Base-by-base conservation (phyloP, 2,888 invertebrate genomes). In the Gastracanthus pulcherrimus region DNA sequence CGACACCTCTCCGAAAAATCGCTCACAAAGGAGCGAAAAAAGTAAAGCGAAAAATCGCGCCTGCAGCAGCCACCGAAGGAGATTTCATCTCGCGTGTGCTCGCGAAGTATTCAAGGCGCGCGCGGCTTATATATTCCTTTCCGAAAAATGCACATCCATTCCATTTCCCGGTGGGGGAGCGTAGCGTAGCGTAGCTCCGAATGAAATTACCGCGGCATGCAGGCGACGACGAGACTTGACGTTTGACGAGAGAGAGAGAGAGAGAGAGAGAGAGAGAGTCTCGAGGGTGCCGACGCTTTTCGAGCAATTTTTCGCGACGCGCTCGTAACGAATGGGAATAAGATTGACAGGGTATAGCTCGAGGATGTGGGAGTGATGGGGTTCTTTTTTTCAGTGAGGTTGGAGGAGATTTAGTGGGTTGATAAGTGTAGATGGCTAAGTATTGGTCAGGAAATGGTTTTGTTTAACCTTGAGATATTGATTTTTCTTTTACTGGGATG, bases 61-160 rank as follows among this genome's bases (percentile, higher is more conserved):
- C 45, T 45, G 26, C 7, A n/a, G 34, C 34, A 36, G 19, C 36
- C 4, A n/a, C 9, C 51, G 11, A 41, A n/a, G 29, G 36, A 64
- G 11, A 48, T 76, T 75, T 19, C 64, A 67, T 55, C n/a, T 67
- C 29, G 29, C 41, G 48, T 11, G 45, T 13, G 23, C 13, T 19
- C 23, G 55, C 19, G 26, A 19, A 55, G 58, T 55, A 60, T 77
- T 62, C 62, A 45, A 76, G 36, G 69, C 55, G 9, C 70, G 13
- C 5, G 4, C 36, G 7, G 19, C 62, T 62, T 34, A 60, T 48
- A n/a, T n/a, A 58, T 67, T 11, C 48, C 70, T 69, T 77, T 71
- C 41, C 58, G 67, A 69, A 80, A 70, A 80, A 74, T 74, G 80
- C 67, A 69, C 60, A 69, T 71, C 80, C 74, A 74, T 80, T 80